Percentiles rank a stretch among this genome's conserved stretches.
These are phyloP conservation scores for Ctenopoma kingsleyae DNA, from an alignment of 2,797 vertebrate species.

Conservation along the genomic window DNA sequence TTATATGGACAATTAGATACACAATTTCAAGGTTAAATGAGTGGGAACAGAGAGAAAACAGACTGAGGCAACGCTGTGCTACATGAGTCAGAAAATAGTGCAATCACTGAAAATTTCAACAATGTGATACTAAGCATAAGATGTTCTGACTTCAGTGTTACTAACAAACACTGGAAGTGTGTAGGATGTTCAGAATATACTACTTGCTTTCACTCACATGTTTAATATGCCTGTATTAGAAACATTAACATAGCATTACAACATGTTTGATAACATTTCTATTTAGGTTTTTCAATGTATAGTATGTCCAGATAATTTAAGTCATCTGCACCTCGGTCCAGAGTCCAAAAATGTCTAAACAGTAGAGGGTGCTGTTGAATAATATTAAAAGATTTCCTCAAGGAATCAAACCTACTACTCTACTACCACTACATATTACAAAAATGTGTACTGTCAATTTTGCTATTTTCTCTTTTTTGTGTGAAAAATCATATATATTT, in stretches of 20 bases:
- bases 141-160: not conserved
- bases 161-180: not conserved
- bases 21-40: not conserved
- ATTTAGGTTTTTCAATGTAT: not conserved
- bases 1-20: not conserved
- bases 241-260: not conserved
- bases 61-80: not conserved
- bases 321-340: not conserved
- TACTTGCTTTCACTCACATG: no score
- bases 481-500: not conserved
- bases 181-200: no score
- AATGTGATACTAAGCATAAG: not conserved
- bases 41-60: not conserved
- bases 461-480: no score
- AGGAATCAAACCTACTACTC: rapidly evolving
- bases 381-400: not conserved
- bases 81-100: not conserved
- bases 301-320: not conserved
- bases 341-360: slow-evolving; percentile 3
- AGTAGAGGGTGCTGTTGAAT: slow-evolving; percentile 46
- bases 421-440: not conserved
- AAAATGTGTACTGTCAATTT: not conserved
- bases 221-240: no score
- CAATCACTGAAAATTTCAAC: no score
- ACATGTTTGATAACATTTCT: not conserved